A percentile compares a stretch with the other conserved stretches of the same genome.
phyloP scores from a whole-genome alignment of 2,113 vertebrate genomes.

The Mustelus asterias region DNA sequence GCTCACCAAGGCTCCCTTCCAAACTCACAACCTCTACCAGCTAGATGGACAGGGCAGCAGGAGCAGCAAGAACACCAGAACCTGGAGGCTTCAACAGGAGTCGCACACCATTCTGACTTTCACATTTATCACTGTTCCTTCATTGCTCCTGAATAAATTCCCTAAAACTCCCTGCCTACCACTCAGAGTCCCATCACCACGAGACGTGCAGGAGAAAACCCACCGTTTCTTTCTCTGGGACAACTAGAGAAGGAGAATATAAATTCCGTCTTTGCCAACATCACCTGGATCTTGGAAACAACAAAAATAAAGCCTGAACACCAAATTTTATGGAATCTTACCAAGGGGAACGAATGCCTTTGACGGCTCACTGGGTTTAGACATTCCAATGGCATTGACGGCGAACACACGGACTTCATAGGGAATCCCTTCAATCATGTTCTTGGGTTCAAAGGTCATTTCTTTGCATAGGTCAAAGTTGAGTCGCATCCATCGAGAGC shows the following conservation, averaged over 20 bases:
- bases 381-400: conserved; percentile 86
- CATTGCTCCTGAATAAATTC: not conserved
- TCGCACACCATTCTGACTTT: not conserved
- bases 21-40: not conserved
- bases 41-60: not conserved
- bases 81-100: not conserved
- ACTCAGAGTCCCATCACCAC: not conserved
- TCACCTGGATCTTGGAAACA: not conserved
- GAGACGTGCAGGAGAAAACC: not conserved
- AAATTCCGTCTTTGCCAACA: not conserved
- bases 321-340: conserved; percentile 55
- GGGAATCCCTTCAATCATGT: conserved; percentile 98
- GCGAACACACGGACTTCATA: conserved; percentile 94
- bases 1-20: no score
- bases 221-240: not conserved
- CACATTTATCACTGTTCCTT: not conserved
- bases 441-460: conserved; percentile 89
- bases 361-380: conserved; percentile 89
- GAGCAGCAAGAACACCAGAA: not conserved
- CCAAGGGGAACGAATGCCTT: conserved; percentile 89
- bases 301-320: not conserved
- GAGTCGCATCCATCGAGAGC: conserved; percentile 95
- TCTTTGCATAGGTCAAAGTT: conserved; percentile 97
- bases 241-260: not conserved
- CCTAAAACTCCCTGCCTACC: not conserved